Evolutionary conservation across 2,888 invertebrate genomes (phyloP).

Genomic region (Parnassius apollo): DNA sequence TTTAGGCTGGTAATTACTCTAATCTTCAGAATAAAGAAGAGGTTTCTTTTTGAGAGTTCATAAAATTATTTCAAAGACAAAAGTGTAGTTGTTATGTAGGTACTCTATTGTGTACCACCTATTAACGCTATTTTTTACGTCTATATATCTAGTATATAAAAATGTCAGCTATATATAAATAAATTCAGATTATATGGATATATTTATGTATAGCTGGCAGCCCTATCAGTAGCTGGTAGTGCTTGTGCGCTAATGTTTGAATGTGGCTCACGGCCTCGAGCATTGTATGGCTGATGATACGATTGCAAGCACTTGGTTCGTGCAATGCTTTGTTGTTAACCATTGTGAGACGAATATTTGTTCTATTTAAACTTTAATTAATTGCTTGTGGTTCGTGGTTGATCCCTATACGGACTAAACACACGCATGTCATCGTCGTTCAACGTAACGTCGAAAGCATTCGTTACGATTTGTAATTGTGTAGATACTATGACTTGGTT

Average conservation of each 20-base stretch:
- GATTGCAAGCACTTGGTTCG: constrained; percentile 43
- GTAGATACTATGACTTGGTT: not conserved
- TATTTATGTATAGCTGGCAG: constrained; percentile 2
- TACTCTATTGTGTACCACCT: too few species aligned
- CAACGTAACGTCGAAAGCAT: constrained; percentile 1
- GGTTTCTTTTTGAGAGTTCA: too few species aligned
- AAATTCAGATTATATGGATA: too few species aligned
- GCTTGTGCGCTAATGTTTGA: constrained; percentile 36
- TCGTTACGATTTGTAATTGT: not conserved
- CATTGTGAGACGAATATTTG: constrained; percentile 36
- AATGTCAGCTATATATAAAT: too few species aligned
- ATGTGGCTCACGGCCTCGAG: constrained; percentile 56
- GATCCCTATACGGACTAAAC: constrained; percentile 28
- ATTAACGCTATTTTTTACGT: too few species aligned
- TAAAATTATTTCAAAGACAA: too few species aligned
- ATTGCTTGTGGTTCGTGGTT: constrained; percentile 17
- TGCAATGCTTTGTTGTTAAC: constrained; percentile 42
- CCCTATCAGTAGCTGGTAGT: constrained; percentile 13
- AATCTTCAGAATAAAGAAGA: too few species aligned
- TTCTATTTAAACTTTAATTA: constrained; percentile 30
- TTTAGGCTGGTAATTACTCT: too few species aligned
- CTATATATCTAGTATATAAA: too few species aligned
- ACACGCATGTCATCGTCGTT: constrained; percentile 10
- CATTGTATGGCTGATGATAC: constrained; percentile 43
- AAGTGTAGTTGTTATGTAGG: too few species aligned